Base-by-base conservation (phyloP, 2,797 vertebrate species). In the Carduelis carduelis region DNA sequence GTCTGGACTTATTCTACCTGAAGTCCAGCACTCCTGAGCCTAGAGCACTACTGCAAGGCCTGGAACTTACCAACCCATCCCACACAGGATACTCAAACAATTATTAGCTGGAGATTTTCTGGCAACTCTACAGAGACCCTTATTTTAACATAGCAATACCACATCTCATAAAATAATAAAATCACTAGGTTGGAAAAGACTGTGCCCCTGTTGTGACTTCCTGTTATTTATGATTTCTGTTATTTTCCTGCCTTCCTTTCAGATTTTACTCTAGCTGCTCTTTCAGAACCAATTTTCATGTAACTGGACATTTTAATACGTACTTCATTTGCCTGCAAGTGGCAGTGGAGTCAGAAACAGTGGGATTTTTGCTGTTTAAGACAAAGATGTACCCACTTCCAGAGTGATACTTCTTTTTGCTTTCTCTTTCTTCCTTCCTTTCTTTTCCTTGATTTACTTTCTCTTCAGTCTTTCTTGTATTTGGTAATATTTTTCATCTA, bases 1-100 rank as follows among this genome's bases (percentile, higher is more conserved):
- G 34, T 11, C 22, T 70, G 39, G 0, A 4, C 41, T 57, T 76
- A 32, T 1, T 30, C 2, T 1, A 70, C 28, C 66, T 15, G 6
- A 39, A 13, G 3, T 41, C 12, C 39, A 39, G 41, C 37, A 56
- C 26, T 56, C 55, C 84, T 61, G 60, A 79, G 37, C 30, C 28
- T 52, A 32, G 41, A 72, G 43, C 26, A 28, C 30, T 24, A 15
- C 28, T 22, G 6, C 22, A 74, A 57, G 8, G 26, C 22, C 30
- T 57, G 34, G 30, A 69, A 47, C 15, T 43, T 27, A 64, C 17
- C n/a, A 79, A 47, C 19, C 8, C 61, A 74, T 41, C 15, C 37
- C 43, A 35, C 8, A 14, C 8, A 74, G n/a, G 28, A 50, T 19
- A 4, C 61, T 88, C 60, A 68, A n/a, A 52, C 35, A 78, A 68